A percentile compares a stretch with the other conserved stretches of the same genome.
These are phyloP conservation scores for Amblyjoppa proteus DNA, from an alignment of 2,888 invertebrate genomes.

Conservation along the genomic window DNA sequence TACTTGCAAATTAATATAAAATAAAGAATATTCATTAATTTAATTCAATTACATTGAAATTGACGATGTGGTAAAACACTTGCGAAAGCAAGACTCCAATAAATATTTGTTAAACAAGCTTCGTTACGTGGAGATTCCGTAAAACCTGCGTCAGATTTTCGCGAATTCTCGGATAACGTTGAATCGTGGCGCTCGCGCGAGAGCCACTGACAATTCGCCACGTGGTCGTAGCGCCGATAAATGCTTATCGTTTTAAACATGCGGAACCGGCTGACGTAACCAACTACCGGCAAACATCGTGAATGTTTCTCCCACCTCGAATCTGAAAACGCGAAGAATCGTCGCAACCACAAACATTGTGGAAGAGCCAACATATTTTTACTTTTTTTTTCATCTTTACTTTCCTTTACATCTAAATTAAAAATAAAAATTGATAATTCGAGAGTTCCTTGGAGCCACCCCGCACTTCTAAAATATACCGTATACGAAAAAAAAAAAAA, in stretches of 20 bases:
- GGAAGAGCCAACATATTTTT: neutral
- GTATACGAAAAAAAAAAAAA: too few relatives aligned
- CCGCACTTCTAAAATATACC: too few relatives aligned
- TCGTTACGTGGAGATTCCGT: neutral
- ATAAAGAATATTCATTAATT: too few relatives aligned
- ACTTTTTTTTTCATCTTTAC: too few relatives aligned
- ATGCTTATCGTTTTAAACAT: neutral
- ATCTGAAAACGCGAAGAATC: neutral
- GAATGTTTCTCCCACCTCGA: neutral
- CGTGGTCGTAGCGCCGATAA: conserved; percentile 16
- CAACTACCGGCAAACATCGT: neutral
- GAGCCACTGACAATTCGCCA: neutral
- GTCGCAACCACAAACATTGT: neutral
- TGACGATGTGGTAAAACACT: too few relatives aligned
- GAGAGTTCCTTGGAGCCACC: too few relatives aligned
- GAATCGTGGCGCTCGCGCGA: neutral
- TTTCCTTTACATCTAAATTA: too few relatives aligned
- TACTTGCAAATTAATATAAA: too few relatives aligned
- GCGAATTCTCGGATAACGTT: conserved; percentile 1
- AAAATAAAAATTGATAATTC: too few relatives aligned
- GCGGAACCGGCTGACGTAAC: neutral
- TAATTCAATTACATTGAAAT: too few relatives aligned
- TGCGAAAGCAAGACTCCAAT: too few relatives aligned
- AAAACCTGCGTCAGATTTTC: neutral
- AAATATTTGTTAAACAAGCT: neutral